Conservation (phyloP, 2,113 vertebrate species). For the Bettongia penicillata region DNA sequence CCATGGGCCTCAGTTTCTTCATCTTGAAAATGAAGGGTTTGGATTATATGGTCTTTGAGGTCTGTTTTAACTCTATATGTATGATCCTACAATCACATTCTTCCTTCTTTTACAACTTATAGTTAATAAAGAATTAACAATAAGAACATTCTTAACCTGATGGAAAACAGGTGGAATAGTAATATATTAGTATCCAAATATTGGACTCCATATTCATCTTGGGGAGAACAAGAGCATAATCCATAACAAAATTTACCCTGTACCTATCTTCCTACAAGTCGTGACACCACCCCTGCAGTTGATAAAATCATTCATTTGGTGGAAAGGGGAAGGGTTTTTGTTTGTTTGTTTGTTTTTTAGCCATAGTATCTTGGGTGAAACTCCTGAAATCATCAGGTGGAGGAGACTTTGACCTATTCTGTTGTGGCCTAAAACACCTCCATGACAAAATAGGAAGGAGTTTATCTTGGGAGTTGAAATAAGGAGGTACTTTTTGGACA, state of each 20-base stretch:
- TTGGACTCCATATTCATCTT: neutral
- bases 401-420: neutral
- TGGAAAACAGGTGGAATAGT: neutral
- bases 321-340: neutral
- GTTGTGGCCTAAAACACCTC: neutral
- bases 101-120: neutral
- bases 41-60: neutral
- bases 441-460: neutral
- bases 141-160: neutral
- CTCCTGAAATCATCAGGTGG: neutral
- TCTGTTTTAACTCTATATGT: neutral
- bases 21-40: neutral
- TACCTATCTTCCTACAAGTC: neutral
- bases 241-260: neutral
- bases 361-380: neutral
- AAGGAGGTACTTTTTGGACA: neutral
- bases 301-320: neutral
- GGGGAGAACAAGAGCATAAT: neutral
- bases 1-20: neutral
- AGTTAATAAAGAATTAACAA: neutral
- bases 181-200: neutral
- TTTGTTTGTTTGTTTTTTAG: neutral
- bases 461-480: neutral
- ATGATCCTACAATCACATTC: neutral
- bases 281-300: neutral